phyloP scores from a whole-genome alignment of 2,113 vertebrate species.

The Alectura lathami region DNA sequence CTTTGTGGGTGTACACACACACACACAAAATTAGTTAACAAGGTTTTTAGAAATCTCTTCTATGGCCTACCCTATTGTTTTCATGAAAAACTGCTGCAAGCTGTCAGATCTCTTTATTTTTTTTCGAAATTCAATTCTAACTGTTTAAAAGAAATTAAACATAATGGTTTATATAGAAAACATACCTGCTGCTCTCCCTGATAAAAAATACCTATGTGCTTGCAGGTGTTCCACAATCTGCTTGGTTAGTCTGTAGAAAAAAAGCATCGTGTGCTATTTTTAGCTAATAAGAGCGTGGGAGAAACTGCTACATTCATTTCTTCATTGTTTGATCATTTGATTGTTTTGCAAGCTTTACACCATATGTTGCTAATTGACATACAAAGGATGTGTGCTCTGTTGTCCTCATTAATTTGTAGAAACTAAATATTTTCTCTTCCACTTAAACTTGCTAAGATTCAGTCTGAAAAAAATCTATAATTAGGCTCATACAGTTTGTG shows the following conservation, averaged over 20 bases:
- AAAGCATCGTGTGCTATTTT: neutral
- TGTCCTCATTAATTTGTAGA: slow-evolving; percentile 67
- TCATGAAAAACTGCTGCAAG: neutral
- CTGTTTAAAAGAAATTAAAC: neutral
- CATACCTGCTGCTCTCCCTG: neutral
- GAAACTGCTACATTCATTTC: slow-evolving; percentile 13
- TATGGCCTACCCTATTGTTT: fast-evolving
- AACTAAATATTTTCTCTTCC: slow-evolving; percentile 67
- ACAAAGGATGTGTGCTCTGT: slow-evolving; percentile 47
- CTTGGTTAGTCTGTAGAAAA: slow-evolving; percentile 30
- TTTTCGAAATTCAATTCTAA: neutral
- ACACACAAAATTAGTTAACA: neutral
- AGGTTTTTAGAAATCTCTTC: neutral
- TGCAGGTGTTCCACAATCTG: slow-evolving; percentile 77
- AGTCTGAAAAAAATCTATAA: slow-evolving; percentile 29
- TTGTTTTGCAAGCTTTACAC: slow-evolving; percentile 53
- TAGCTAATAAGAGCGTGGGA: slow-evolving; percentile 6
- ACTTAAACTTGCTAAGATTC: slow-evolving; percentile 35
- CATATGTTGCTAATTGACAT: slow-evolving; percentile 71
- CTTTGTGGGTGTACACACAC: neutral
- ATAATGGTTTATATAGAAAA: neutral
- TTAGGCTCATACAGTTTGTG: slow-evolving; percentile 37
- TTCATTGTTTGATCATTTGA: slow-evolving; percentile 64
- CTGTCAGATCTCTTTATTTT: neutral
- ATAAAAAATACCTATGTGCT: slow-evolving; percentile 1